Evolutionary conservation across 2,797 vertebrate genomes (phyloP).

Genomic region (Spondyliosoma cantharus): DNA sequence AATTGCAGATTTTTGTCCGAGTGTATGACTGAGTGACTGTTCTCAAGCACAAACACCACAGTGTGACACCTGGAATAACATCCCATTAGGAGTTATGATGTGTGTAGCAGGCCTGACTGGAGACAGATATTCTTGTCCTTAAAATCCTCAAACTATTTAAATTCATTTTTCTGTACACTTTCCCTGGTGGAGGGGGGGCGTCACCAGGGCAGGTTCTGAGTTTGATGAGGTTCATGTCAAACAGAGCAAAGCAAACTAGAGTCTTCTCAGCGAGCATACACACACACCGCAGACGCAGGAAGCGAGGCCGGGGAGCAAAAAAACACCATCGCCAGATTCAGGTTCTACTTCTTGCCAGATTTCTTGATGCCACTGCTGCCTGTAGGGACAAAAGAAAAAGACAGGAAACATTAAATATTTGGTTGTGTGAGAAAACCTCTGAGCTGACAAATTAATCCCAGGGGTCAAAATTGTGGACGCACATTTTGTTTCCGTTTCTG

Average conservation of each 20-base stretch:
- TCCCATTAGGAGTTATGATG: not conserved
- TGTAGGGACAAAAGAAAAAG: constrained; percentile 60
- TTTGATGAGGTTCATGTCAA: constrained; percentile 15
- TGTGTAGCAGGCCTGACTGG: not conserved
- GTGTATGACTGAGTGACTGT: not conserved
- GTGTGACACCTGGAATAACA: constrained; percentile 14
- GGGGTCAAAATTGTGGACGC: not conserved
- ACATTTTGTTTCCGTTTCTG: not conserved
- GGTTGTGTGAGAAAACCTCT: not conserved
- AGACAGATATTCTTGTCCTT: not conserved
- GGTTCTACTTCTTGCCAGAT: constrained; percentile 94
- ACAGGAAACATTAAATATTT: not conserved
- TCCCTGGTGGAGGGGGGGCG: constrained; percentile 9
- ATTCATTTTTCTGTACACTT: constrained; percentile 7
- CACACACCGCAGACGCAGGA: constrained; percentile 1
- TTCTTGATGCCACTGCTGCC: constrained; percentile 96
- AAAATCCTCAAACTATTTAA: not conserved
- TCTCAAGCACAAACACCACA: constrained; percentile 1
- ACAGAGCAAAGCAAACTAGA: constrained; percentile 16
- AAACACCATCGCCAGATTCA: not conserved
- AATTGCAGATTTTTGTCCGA: not conserved
- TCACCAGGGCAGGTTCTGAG: not conserved
- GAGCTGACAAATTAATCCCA: not conserved
- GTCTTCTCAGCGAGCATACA: constrained; percentile 10
- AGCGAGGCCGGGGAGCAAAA: constrained; percentile 9